These are phyloP conservation scores for Tipula confusa DNA, from an alignment of 2,888 invertebrate species.

Conservation along the genomic window DNA sequence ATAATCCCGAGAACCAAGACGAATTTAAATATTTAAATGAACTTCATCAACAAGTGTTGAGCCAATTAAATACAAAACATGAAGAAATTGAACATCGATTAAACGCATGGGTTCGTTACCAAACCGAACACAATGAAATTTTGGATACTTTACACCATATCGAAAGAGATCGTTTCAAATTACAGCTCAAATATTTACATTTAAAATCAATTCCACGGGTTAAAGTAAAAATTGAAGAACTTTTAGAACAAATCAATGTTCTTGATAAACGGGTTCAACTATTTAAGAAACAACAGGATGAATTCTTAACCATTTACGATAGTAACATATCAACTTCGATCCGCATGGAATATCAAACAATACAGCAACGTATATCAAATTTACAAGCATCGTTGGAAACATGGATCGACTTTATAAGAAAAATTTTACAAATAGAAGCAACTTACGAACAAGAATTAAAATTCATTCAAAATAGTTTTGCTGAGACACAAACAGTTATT, in stretches of 20 bases:
- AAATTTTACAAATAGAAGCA: conserved; percentile 60
- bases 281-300: conserved; percentile 61
- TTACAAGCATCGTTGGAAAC: conserved; percentile 74
- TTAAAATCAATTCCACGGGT: conserved; percentile 69
- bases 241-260: conserved; percentile 63
- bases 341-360: conserved; percentile 75
- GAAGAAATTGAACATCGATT: conserved; percentile 67
- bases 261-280: conserved; percentile 63
- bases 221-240: conserved; percentile 61
- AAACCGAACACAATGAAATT: conserved; percentile 63
- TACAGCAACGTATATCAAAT: conserved; percentile 71
- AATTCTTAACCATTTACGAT: conserved; percentile 66
- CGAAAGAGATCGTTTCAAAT: conserved; percentile 70
- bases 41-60: conserved; percentile 75
- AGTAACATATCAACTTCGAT: conserved; percentile 73
- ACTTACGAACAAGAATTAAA: conserved; percentile 61
- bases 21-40: conserved; percentile 75
- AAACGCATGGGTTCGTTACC: conserved; percentile 73
- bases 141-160: conserved; percentile 76
- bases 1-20: conserved; percentile 55
- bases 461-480: conserved; percentile 59
- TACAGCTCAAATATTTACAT: conserved; percentile 77
- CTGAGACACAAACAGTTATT: conserved; percentile 60
- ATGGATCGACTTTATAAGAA: conserved; percentile 70
- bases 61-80: conserved; percentile 73